Conservation (phyloP, 2,888 invertebrate species). For the Tachystola acroxantha region DNA sequence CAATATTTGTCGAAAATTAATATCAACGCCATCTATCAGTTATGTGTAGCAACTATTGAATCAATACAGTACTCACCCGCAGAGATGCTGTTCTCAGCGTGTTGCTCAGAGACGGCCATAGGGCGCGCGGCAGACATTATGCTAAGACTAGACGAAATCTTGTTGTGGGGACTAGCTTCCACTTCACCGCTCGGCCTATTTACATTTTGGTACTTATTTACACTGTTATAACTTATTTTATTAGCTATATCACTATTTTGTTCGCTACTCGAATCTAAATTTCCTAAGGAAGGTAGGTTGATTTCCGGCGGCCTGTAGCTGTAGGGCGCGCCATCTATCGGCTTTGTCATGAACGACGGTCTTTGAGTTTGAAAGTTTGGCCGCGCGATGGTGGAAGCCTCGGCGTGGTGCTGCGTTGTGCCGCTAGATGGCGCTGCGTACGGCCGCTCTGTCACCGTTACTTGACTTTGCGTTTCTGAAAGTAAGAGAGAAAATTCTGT, state of each 20-base stretch:
- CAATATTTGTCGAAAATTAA: no score
- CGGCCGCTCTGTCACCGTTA: slow-evolving; percentile 52
- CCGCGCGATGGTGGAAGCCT: slow-evolving; percentile 47
- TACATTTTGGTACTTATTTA: slow-evolving; percentile 78
- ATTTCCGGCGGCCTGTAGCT: slow-evolving; percentile 69
- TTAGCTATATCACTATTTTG: slow-evolving; percentile 77
- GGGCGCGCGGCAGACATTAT: slow-evolving; percentile 68
- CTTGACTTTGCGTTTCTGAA: slow-evolving; percentile 40
- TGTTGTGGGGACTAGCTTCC: slow-evolving; percentile 77
- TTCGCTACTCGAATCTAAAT: slow-evolving; percentile 70
- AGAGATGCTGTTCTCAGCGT: slow-evolving; percentile 66
- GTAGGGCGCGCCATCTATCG: slow-evolving; percentile 72
- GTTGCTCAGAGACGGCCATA: slow-evolving; percentile 69
- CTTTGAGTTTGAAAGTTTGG: slow-evolving; percentile 62
- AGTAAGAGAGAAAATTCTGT: neutral
- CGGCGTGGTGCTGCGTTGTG: slow-evolving; percentile 38
- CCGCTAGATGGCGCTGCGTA: slow-evolving; percentile 63
- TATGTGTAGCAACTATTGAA: slow-evolving; percentile 3
- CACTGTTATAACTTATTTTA: slow-evolving; percentile 75
- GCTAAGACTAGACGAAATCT: slow-evolving; percentile 78
- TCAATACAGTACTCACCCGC: no score
- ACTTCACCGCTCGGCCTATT: slow-evolving; percentile 66
- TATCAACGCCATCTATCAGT: slow-evolving; percentile 25
- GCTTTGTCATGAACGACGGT: slow-evolving; percentile 73
- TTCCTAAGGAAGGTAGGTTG: slow-evolving; percentile 64